Percentiles rank a stretch among this genome's conserved stretches.
Conservation (phyloP, 2,797 vertebrate genomes). For the Acanthurus tractus region DNA sequence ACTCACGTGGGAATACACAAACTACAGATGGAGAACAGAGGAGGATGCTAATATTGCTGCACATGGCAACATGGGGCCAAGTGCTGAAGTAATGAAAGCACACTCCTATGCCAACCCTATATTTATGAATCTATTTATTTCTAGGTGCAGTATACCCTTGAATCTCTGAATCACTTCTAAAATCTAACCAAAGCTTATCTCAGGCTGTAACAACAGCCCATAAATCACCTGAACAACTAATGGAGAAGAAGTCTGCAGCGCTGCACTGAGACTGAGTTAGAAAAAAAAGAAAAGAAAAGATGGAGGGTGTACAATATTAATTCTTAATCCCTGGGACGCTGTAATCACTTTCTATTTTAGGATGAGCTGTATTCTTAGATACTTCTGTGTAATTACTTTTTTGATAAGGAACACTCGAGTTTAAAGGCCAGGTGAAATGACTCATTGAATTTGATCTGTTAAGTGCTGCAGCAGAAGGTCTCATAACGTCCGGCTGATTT, state of each 20-base stretch:
- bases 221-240: slow-evolving; percentile 49
- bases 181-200: slow-evolving; percentile 41
- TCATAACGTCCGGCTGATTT: slow-evolving; percentile 9
- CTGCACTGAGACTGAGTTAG: slow-evolving; percentile 18
- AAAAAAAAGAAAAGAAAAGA: neutral
- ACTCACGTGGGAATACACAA: neutral
- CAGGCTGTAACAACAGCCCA: slow-evolving; percentile 11
- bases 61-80: slow-evolving; percentile 6
- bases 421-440: slow-evolving; percentile 50
- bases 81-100: slow-evolving; percentile 18
- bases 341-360: slow-evolving; percentile 63
- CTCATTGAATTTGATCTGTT: slow-evolving; percentile 29
- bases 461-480: neutral
- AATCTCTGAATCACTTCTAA: slow-evolving; percentile 44
- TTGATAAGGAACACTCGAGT: slow-evolving; percentile 35
- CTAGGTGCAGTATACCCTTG: slow-evolving; percentile 7
- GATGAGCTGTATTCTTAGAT: slow-evolving; percentile 43
- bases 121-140: slow-evolving; percentile 37
- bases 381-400: slow-evolving; percentile 55
- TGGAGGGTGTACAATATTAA: slow-evolving; percentile 28
- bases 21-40: neutral
- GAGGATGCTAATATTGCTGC: neutral
- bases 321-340: slow-evolving; percentile 44
- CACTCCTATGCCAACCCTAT: slow-evolving; percentile 1
- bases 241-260: slow-evolving; percentile 22